phyloP scores from a whole-genome alignment of 2,113 vertebrate genomes.

The Ibidorhyncha struthersii region DNA sequence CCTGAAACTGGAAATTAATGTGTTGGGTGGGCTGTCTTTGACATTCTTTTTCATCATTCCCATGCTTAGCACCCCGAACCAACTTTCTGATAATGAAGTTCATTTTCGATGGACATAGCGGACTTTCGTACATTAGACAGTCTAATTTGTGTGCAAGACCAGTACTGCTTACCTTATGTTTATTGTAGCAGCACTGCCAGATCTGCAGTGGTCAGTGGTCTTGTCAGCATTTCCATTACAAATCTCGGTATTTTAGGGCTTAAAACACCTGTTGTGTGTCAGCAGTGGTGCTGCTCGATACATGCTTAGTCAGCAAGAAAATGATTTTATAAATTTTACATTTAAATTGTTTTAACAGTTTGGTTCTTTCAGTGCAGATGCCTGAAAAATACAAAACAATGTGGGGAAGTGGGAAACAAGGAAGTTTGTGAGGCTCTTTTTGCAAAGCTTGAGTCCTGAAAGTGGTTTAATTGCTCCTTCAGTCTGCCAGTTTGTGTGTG shows the following conservation, averaged over 20 bases:
- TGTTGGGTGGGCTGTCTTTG: constrained; percentile 15
- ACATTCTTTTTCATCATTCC: constrained; percentile 46
- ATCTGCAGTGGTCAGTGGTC: neutral
- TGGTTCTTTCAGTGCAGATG: neutral
- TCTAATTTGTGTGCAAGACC: neutral
- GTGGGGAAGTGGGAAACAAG: neutral
- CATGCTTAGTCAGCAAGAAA: neutral
- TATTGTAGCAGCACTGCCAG: neutral
- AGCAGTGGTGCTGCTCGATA: neutral
- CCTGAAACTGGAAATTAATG: constrained; percentile 22
- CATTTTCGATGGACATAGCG: neutral
- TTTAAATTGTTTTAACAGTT: neutral
- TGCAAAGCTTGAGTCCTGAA: neutral
- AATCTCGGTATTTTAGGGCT: neutral
- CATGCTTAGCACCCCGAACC: neutral
- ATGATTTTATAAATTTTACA: neutral
- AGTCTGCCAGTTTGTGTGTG: neutral
- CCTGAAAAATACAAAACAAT: neutral
- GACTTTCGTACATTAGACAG: neutral
- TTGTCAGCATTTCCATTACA: neutral
- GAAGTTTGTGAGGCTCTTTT: neutral
- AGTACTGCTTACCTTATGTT: neutral
- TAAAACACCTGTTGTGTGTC: neutral
- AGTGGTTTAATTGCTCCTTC: neutral
- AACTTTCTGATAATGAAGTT: constrained; percentile 52